Evolutionary conservation across 2,113 vertebrate species (phyloP).

Genomic region (Helogale parvula): DNA sequence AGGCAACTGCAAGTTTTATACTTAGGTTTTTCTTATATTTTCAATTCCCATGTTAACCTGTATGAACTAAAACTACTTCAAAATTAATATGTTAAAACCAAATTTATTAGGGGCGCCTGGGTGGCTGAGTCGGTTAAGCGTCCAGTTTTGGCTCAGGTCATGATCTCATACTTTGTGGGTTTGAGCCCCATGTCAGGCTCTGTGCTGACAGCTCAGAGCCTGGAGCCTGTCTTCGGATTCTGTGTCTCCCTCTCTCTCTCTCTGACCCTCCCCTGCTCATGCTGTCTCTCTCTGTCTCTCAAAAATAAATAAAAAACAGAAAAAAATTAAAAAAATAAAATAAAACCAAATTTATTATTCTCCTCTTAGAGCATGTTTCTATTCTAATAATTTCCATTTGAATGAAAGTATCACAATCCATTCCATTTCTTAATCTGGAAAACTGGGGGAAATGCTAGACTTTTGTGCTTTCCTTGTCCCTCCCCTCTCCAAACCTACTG

Average conservation of each 20-base stretch:
- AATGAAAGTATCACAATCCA: not conserved
- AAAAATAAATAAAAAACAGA: no score
- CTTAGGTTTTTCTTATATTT: not conserved
- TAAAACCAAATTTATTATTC: not conserved
- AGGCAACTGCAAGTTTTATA: not conserved
- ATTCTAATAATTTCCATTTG: not conserved
- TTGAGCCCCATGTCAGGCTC: no score
- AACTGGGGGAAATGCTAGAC: not conserved
- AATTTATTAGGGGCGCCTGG: not conserved
- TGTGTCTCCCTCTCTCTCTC: no score
- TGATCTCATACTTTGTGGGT: no score
- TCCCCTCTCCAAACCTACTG: not conserved
- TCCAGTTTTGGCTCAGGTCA: no score
- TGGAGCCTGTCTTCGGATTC: no score
- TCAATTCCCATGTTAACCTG: not conserved
- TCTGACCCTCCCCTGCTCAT: no score
- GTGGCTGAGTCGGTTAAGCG: no score
- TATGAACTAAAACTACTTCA: not conserved
- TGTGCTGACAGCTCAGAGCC: no score
- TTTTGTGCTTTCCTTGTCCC: not conserved
- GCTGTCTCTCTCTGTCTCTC: no score
- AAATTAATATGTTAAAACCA: not conserved
- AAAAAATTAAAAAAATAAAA: no score
- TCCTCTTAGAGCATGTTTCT: not conserved
- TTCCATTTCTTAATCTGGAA: not conserved